Evolutionary conservation across 2,888 invertebrate genomes (phyloP).

Genomic region (Pinctada fucata): DNA sequence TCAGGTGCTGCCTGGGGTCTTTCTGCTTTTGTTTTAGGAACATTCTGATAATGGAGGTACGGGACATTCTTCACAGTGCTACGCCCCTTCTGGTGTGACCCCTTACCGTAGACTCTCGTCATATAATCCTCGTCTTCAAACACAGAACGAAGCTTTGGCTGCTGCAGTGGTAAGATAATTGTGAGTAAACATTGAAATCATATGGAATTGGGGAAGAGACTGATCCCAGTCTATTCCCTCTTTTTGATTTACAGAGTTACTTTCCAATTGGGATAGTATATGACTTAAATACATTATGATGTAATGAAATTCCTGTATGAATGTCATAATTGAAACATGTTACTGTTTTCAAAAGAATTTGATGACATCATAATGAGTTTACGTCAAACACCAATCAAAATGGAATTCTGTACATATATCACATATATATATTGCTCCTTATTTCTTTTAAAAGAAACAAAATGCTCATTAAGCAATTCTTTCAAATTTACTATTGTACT

Average conservation of each 20-base stretch:
- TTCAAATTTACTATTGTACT: too few species aligned
- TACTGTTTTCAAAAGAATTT: too few species aligned
- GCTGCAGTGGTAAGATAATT: constrained; percentile 3
- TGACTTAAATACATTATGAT: background rate
- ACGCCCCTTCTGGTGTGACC: constrained; percentile 68
- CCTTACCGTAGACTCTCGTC: constrained; percentile 70
- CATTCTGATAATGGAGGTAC: constrained; percentile 66
- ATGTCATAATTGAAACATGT: too few species aligned
- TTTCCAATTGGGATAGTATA: background rate
- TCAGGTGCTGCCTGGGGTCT: constrained; percentile 46
- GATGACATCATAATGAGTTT: too few species aligned
- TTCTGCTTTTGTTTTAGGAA: constrained; percentile 55
- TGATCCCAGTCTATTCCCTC: background rate
- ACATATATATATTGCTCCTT: too few species aligned
- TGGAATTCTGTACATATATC: too few species aligned
- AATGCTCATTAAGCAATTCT: too few species aligned
- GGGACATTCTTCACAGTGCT: constrained; percentile 65
- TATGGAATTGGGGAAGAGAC: background rate
- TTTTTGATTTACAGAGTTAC: background rate
- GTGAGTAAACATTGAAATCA: background rate
- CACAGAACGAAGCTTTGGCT: constrained; percentile 43
- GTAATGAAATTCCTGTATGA: background rate
- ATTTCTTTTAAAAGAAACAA: too few species aligned
- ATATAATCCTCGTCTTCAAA: constrained; percentile 63
- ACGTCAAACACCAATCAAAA: too few species aligned